Conservation (phyloP, 2,888 invertebrate genomes). For the Agriopis marginaria region DNA sequence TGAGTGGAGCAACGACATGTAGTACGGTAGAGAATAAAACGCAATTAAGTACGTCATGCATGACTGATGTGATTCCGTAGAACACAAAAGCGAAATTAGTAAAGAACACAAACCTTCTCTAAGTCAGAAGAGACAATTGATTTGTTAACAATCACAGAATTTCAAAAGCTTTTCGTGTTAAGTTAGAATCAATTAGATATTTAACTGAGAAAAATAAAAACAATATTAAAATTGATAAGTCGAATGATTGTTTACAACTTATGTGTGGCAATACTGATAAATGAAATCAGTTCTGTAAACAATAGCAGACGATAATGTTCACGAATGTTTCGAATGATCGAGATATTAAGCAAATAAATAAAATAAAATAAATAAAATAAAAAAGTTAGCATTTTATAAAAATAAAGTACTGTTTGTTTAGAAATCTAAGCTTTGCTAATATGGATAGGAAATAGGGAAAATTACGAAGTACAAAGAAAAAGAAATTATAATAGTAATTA, state of each 20-base stretch:
- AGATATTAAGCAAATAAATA: background rate
- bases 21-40: constrained; percentile 65
- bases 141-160: background rate
- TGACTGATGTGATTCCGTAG: constrained; percentile 56
- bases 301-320: constrained; percentile 28
- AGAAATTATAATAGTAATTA: too few species aligned
- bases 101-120: background rate
- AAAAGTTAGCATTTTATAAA: too few species aligned
- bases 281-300: constrained; percentile 26
- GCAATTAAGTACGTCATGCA: constrained; percentile 59
- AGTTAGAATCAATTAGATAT: constrained; percentile 3
- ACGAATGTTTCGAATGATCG: constrained; percentile 30
- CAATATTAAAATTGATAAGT: constrained; percentile 21
- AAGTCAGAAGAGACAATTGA: background rate
- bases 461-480: too few species aligned
- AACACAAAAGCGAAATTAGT: background rate
- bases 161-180: background rate
- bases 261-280: constrained; percentile 29
- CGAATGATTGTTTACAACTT: background rate
- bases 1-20: constrained; percentile 67
- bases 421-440: too few species aligned
- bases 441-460: too few species aligned
- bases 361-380: too few species aligned
- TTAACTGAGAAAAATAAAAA: background rate
- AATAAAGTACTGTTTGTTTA: too few species aligned